Evolutionary conservation across 2,113 vertebrate species (phyloP).

Genomic region (Sardina pilchardus): DNA sequence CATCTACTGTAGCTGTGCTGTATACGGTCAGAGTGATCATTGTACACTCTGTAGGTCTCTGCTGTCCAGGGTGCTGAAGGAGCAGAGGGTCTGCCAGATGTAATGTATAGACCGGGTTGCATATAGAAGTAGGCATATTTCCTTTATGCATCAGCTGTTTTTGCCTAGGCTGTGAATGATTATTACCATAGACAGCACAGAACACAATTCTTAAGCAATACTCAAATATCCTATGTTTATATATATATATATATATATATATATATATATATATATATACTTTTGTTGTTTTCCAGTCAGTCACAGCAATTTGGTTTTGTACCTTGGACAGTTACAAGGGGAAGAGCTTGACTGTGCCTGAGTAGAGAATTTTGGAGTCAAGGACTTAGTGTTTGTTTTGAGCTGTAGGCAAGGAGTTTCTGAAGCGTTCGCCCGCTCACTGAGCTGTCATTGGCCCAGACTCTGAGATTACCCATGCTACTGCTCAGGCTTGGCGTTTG

Average conservation of each 20-base stretch:
- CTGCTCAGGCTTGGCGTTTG: constrained; percentile 18
- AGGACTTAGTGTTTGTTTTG: constrained; percentile 5
- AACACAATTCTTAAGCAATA: neutral
- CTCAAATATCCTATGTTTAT: neutral
- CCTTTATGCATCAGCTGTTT: neutral
- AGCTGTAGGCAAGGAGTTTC: constrained; percentile 11
- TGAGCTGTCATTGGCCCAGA: constrained; percentile 6
- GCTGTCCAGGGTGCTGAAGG: constrained; percentile 54
- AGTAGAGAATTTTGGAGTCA: neutral
- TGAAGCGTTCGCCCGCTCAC: neutral
- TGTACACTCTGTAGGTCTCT: constrained; percentile 15
- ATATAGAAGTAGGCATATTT: neutral
- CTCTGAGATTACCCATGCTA: constrained; percentile 22
- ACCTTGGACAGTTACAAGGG: neutral
- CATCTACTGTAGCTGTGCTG: neutral
- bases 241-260: neutral
- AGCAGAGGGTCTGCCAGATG: neutral
- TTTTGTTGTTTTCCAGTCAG: neutral
- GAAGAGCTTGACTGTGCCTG: neutral
- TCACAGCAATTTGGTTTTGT: neutral
- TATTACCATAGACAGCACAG: neutral
- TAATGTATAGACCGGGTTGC: constrained; percentile 16
- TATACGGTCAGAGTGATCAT: neutral
- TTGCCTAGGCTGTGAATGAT: neutral
- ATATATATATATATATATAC: neutral